Evolutionary conservation across 2,797 vertebrate genomes (phyloP), one percentile per base, ranked within the genome.

Genomic region (Coilia nasus): DNA sequence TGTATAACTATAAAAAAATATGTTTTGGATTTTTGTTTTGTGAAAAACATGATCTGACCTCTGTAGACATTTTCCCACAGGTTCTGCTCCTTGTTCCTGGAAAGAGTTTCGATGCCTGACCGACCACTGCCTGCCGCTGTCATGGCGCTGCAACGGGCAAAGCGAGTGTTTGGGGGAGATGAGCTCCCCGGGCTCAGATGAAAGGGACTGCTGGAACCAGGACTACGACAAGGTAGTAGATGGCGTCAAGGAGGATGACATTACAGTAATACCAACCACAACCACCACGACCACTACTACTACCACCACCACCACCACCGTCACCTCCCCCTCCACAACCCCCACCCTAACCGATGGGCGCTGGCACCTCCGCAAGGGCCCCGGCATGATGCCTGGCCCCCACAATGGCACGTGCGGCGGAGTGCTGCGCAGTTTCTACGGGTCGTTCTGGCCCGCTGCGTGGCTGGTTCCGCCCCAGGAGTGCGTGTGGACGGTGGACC

Each of bases 401-500:
- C 83, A 93, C 0, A 89, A 93, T 83, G 95, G 95, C 86, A 92
- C 93, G 7, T 97, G 97, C 25, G 97, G 97, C 35, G 94, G 95
- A 2, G 93, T 96, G 64, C 90, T 97, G 28, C 93, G 94, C 86
- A 95, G 94, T 25, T 98, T 98, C 91, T 98, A 97, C 1, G 97
- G 97, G 9, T 96, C 96, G 28, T 96, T 98, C 81, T 94, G 94
- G 17, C 95, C 97, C 9, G 96, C 97, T 0, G 85, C 92, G 2
- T 93, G 89, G n/a, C 90, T 80, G 0, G 91, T 92, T 3, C 78
- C 86, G 0, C 88, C 89, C n/a, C 59, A 89, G 83, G 83, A 75
- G 80, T 98, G 97, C 85, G 91, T 96, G 41, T 98, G 97, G 97
- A 94, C 94, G 14, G 90, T 98, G 87, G 96, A 98, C 85, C 96